Base-by-base conservation (phyloP, 1,140 invertebrate genomes). In the Scylla paramamosain region DNA sequence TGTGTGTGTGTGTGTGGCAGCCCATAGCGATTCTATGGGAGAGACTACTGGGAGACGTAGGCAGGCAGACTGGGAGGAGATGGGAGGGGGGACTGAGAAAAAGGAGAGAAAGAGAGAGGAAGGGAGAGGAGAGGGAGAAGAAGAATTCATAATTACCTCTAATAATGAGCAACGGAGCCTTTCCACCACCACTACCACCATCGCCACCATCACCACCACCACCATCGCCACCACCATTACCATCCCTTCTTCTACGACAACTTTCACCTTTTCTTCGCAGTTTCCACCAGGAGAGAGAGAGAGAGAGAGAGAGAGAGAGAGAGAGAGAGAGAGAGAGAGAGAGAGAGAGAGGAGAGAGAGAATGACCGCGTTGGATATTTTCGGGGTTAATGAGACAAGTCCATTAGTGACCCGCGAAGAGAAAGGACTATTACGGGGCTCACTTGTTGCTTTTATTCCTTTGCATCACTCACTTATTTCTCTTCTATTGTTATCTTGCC, bases 231-330 rank as follows among this genome's bases (percentile, higher is more conserved):
- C 39, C 6, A 39, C 39, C 6, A 39, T 6, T 6, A 39, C 39
- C 1, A 39, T 39, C 6, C 39, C 39, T 39, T 39, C 39, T 2
- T 39, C 39, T 1, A 39, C 39, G 39, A 39, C 39, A 39, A 39
- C 39, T 39, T 39, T n/a, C n/a, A n/a, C n/a, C n/a, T n/a, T 39
- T 39, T 39, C 39, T 39, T 39, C 39, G 39, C 1, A 39, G 6
- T 6, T 39, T 39, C 39, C 39, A 39, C 39, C 31, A 32, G 31
- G 84, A 87, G n/a, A 25, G 84, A 87, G 6, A 28, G 84, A 87
- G 67, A 32, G 31, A 29, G 86, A 28, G 86, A 88, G 25, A 14
- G 87, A 89, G 87, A 83, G 77, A 83, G 77, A 83, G 84, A 87
- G 67, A 32, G 31, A 29, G 86, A 28, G 86, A 88, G 25, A 14